These are phyloP conservation scores for Phortica magna DNA, from an alignment of 2,888 invertebrate species.

Conservation along the genomic window DNA sequence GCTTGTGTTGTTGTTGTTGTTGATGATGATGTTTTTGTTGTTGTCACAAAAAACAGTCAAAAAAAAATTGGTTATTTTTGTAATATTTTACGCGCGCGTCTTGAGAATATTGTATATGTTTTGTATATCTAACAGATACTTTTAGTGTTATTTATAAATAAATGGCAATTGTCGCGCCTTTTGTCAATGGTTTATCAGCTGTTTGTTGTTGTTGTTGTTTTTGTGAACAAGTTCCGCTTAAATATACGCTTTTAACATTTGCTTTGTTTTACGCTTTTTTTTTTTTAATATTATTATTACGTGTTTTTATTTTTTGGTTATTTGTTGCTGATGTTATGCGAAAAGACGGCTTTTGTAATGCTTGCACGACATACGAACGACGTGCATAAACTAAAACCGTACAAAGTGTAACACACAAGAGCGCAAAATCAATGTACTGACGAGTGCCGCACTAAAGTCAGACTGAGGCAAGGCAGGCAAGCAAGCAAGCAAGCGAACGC, in stretches of 20 bases:
- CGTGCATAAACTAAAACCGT: conserved; percentile 62
- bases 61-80: background rate
- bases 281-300: background rate
- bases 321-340: background rate
- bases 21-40: background rate
- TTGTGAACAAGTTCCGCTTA: too few relatives aligned
- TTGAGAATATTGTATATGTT: conserved; percentile 15
- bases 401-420: conserved; percentile 44
- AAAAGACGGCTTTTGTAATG: conserved; percentile 54
- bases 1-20: background rate
- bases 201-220: conserved; percentile 6
- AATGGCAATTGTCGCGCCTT: background rate
- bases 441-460: conserved; percentile 37
- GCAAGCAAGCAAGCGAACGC: background rate
- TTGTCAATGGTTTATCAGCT: background rate
- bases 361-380: conserved; percentile 65
- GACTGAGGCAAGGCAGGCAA: conserved; percentile 40
- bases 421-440: conserved; percentile 19
- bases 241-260: too few relatives aligned
- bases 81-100: background rate
- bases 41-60: background rate
- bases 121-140: too few relatives aligned
- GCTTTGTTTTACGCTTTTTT: conserved; percentile 12
- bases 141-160: background rate
- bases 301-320: background rate